Conservation (phyloP, 1,140 invertebrate species). For the Calycopis cecrops region DNA sequence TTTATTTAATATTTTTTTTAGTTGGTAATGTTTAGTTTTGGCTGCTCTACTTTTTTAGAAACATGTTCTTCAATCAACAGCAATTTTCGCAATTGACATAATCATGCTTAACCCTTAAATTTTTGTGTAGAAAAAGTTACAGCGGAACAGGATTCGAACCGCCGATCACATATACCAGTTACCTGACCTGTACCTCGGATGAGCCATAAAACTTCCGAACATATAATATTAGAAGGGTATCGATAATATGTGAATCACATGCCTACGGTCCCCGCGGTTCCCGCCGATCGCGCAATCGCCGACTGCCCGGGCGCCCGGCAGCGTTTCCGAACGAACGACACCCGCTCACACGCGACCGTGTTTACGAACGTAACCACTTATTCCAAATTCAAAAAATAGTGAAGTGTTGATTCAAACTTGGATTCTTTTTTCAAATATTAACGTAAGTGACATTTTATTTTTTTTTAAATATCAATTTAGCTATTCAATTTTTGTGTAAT, state of each 20-base stretch:
- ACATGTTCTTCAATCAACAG: too few relatives aligned
- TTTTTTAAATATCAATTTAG: too few relatives aligned
- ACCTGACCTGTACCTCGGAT: neutral
- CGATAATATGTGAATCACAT: constrained; percentile 16
- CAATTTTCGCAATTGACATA: too few relatives aligned
- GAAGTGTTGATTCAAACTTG: constrained; percentile 37
- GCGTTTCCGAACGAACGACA: constrained; percentile 67
- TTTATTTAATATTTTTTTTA: too few relatives aligned
- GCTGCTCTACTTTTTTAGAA: too few relatives aligned
- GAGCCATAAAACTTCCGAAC: neutral
- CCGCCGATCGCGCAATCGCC: constrained; percentile 27
- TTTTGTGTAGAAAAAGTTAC: too few relatives aligned
- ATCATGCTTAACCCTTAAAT: too few relatives aligned
- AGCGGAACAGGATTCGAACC: too few relatives aligned
- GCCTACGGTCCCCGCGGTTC: constrained; percentile 31
- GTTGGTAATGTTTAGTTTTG: too few relatives aligned
- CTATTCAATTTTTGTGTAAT: too few relatives aligned
- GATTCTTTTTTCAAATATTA: constrained; percentile 32
- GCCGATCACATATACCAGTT: too few relatives aligned
- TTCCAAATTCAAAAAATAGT: constrained; percentile 27
- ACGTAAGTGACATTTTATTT: constrained; percentile 31
- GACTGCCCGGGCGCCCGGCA: constrained; percentile 60
- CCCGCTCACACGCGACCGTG: constrained; percentile 44
- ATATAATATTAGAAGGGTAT: constrained; percentile 1
- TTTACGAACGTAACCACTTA: constrained; percentile 41